Conservation (phyloP, 2,888 invertebrate species). For the Parnassius mnemosyne region DNA sequence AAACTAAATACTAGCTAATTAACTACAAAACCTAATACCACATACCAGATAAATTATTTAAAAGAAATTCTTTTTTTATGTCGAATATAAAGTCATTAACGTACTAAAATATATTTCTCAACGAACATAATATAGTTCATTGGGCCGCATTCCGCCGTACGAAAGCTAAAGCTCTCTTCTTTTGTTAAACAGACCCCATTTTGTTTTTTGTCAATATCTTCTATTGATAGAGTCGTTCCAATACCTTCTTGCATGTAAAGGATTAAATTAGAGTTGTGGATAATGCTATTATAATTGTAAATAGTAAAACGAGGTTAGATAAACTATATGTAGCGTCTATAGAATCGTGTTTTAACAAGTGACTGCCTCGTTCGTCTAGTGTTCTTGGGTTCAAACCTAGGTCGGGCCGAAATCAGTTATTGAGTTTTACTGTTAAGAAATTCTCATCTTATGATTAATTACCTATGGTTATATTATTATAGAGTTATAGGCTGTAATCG, state of each 20-base stretch:
- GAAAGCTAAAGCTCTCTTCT: constrained; percentile 30
- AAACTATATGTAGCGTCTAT: neutral
- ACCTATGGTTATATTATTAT: too few relatives aligned
- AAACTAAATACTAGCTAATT: too few relatives aligned
- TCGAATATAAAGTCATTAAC: constrained; percentile 26
- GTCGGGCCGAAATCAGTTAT: too few relatives aligned
- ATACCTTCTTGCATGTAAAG: constrained; percentile 19
- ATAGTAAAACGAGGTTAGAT: neutral
- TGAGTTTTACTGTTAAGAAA: too few relatives aligned
- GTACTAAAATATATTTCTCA: constrained; percentile 25
- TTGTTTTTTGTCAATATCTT: constrained; percentile 31
- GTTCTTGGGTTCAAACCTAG: neutral
- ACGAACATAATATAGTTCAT: constrained; percentile 34
- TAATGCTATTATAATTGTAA: neutral
- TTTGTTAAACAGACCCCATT: constrained; percentile 38
- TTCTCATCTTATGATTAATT: too few relatives aligned
- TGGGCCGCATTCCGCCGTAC: constrained; percentile 37
- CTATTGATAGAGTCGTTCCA: constrained; percentile 33
- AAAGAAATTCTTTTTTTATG: neutral
- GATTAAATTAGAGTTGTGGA: constrained; percentile 12
- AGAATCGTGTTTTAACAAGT: neutral
- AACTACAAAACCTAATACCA: too few relatives aligned
- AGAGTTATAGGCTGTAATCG: too few relatives aligned
- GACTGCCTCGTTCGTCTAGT: too few relatives aligned
- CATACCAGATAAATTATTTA: neutral